Evolutionary conservation across 2,797 vertebrate genomes (phyloP), one percentile per base, ranked within the genome.

Genomic region (Otolemur crassicaudatus): DNA sequence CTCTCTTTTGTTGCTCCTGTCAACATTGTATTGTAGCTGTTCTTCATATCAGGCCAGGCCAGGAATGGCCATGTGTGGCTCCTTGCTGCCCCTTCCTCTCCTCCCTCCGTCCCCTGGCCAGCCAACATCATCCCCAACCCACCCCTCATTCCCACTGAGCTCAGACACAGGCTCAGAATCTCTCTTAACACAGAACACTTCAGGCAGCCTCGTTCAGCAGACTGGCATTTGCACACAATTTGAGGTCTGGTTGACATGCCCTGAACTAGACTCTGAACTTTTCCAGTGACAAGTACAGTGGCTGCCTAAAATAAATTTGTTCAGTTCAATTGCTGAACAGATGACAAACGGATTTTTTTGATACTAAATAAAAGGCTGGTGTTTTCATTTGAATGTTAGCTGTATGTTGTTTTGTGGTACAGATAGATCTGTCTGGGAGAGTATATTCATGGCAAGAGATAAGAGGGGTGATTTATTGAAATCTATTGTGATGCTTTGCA

Each of bases 341-440:
- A 94, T 67, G 29, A 72, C 29, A 85, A 46, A 37, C 25, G 67
- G 14, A 5, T 22, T 91, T 87, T 87, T 94, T 79, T 94, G 58
- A 49, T 56, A 53, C 56, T 81, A 58, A 77, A 58, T 87, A 61
- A 92, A 77, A 72, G 70, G 17, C 25, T 80, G 40, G 5, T 80
- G 7, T 43, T 93, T 94, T 82, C 53, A 61, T 84, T 37, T 92
- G 83, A 67, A 89, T 58, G 49, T 91, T 90, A 81, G 76, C 72
- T 53, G 6, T 49, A 16, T n/a, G 34, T 49, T 86, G 31, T 79
- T 86, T 83, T 31, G 10, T 46, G 34, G 83, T 58, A 61, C 40
- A 56, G 69, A 49, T 77, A 70, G 31, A 34, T 70, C 90, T 95
- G 43, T 93, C 65, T 22, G 27, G 46, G 13, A 85, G 56, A 67